These are phyloP conservation scores for Drosophila setosimentum DNA, from an alignment of 2,888 invertebrate species.

Conservation along the genomic window DNA sequence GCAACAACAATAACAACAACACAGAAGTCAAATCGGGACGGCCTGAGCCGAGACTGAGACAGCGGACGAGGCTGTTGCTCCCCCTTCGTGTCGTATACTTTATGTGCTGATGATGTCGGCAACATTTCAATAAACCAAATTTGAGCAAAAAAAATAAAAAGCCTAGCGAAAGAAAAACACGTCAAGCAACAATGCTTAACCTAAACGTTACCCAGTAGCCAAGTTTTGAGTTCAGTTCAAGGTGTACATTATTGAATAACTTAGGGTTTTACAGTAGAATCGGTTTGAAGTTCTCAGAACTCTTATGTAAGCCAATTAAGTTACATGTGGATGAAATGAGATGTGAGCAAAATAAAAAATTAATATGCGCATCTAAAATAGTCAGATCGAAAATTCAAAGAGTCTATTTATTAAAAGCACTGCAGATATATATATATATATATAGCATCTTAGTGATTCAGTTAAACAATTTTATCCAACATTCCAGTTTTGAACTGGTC, in stretches of 20 bases:
- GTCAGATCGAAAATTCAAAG: not conserved
- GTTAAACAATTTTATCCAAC: conserved; percentile 9
- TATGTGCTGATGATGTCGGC: conserved; percentile 41
- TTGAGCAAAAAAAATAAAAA: not conserved
- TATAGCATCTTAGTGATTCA: not conserved
- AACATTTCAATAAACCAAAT: conserved; percentile 49
- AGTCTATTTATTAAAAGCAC: not conserved
- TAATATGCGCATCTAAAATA: not conserved
- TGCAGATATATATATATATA: not conserved
- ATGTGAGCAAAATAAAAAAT: too few relatives aligned
- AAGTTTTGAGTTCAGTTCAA: not conserved
- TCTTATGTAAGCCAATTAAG: not conserved
- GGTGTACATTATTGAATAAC: not conserved
- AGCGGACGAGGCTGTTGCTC: conserved; percentile 31
- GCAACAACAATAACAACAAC: conserved; percentile 7
- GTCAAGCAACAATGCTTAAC: not conserved
- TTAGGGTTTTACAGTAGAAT: not conserved
- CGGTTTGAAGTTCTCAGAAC: not conserved
- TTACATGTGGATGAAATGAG: not conserved
- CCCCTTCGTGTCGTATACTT: conserved; percentile 13
- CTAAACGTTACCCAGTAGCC: conserved; percentile 35
- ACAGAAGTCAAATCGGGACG: conserved; percentile 1
- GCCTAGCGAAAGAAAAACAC: conserved; percentile 9
- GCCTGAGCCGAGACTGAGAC: conserved; percentile 20
- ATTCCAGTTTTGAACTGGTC: not conserved